These are phyloP conservation scores for Luehdorfia chinensis DNA, from an alignment of 1,140 invertebrate species.

Conservation along the genomic window DNA sequence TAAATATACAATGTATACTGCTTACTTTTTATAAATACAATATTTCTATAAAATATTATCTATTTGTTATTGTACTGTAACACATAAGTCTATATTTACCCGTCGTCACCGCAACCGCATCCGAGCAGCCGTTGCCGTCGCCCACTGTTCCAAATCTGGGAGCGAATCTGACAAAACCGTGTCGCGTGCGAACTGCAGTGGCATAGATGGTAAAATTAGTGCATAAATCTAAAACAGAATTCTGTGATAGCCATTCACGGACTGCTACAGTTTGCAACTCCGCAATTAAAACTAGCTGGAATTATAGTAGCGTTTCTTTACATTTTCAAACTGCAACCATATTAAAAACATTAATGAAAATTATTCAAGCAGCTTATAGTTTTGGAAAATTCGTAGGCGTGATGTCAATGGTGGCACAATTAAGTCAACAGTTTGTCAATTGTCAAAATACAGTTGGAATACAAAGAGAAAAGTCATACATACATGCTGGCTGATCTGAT, in stretches of 20 bases:
- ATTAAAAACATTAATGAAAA: background rate
- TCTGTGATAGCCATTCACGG: conserved; percentile 13
- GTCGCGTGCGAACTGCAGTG: conserved; percentile 19
- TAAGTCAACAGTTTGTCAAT: no score
- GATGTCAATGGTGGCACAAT: no score
- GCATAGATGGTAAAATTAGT: conserved; percentile 36
- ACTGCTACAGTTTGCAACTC: background rate
- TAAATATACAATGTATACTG: no score
- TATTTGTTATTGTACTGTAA: background rate
- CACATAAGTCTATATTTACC: conserved; percentile 9
- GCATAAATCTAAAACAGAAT: conserved; percentile 37
- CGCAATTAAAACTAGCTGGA: background rate
- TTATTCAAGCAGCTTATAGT: background rate
- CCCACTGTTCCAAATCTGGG: conserved; percentile 29
- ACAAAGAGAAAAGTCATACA: no score
- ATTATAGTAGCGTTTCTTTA: background rate
- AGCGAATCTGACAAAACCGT: conserved; percentile 37
- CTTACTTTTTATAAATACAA: no score
- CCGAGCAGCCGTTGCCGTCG: conserved; percentile 25
- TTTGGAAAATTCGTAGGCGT: no score
- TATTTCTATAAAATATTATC: no score
- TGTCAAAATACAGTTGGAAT: no score
- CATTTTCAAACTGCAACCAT: background rate
- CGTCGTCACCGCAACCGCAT: conserved; percentile 22
- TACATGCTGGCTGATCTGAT: no score